Evolutionary conservation across 2,797 vertebrate species (phyloP).

Genomic region (Buceros bicornis): DNA sequence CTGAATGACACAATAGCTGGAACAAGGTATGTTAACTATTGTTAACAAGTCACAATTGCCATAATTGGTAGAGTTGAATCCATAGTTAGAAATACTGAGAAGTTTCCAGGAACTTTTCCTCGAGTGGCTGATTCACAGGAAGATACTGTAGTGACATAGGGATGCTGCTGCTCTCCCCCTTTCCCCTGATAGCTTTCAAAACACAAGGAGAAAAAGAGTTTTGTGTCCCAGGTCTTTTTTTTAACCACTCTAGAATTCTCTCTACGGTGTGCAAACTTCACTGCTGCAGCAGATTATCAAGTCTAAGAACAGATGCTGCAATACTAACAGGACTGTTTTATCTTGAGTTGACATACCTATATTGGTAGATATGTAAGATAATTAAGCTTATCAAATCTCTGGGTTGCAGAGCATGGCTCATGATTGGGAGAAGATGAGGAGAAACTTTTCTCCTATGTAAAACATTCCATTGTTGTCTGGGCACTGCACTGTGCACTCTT

Average conservation of each 20-base stretch:
- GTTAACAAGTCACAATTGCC: neutral
- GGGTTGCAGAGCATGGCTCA: neutral
- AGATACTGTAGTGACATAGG: neutral
- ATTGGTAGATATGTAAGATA: neutral
- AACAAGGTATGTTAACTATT: neutral
- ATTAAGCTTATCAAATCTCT: neutral
- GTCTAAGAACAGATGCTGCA: neutral
- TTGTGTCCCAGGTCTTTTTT: accelerated
- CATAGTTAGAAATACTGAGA: neutral
- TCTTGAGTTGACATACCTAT: neutral
- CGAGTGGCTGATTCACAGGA: neutral
- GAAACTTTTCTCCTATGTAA: neutral
- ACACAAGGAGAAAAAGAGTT: neutral
- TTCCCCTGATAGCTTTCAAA: neutral
- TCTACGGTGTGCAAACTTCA: neutral
- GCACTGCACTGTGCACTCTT: neutral
- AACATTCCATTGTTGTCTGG: neutral
- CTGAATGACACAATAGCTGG: neutral
- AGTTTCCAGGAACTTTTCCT: neutral
- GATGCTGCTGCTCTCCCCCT: neutral
- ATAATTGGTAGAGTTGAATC: neutral
- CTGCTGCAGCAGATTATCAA: neutral
- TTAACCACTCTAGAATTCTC: neutral
- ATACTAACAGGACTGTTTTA: neutral
- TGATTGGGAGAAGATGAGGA: neutral